Base-by-base conservation (phyloP, 2,113 vertebrate species). In the Urocolius indicus region DNA sequence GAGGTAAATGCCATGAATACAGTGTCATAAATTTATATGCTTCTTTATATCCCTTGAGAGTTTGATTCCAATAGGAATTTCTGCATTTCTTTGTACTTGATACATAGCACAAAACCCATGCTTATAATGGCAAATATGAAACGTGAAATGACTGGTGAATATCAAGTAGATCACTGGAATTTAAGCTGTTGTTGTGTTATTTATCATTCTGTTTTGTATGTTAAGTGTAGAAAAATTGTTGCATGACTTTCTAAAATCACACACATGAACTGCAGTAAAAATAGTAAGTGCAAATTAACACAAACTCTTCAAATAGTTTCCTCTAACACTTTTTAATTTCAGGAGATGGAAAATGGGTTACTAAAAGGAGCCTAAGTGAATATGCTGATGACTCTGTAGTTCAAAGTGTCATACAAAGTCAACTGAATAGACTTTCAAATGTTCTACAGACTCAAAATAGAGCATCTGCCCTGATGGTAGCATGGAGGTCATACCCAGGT, bases 291-390 rank as follows among this genome's bases (percentile, higher is more conserved):
- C 16, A 30, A 14, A 14, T 34, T 52, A 59, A 34, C 22, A 59
- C 17, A 67, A 63, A 62, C 26, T 7, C 17, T 55, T 9, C 6
- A 38, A 36, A 11, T 61, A 16, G 52, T 49, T 84, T 88, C 30
- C 27, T 76, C 12, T 72, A 3, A 12, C 41, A 1, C 6, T 26
- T 75, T 84, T 94, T 82, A 20, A 7, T 96, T 96, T 71, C 73
- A 98, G 98, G 93, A 87, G 68, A 36, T 54, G 80, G 74, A n/a
- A 79, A 90, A 13, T 98, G 98, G 98, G 80, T 95, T 67, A 88
- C 87, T 87, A 74, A 83, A 13, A 93, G 46, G 29, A 98, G 98
- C 22, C 32, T 97, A 21, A 90, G 91, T 75, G 66, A 86, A 27
- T 29, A 17, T 11, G 96, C 96, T 71, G 95, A 94, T 83, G 90